Evolutionary conservation across 1,140 invertebrate species (phyloP), one percentile per base, ranked within the genome.

Genomic region (Eciton burchellii): DNA sequence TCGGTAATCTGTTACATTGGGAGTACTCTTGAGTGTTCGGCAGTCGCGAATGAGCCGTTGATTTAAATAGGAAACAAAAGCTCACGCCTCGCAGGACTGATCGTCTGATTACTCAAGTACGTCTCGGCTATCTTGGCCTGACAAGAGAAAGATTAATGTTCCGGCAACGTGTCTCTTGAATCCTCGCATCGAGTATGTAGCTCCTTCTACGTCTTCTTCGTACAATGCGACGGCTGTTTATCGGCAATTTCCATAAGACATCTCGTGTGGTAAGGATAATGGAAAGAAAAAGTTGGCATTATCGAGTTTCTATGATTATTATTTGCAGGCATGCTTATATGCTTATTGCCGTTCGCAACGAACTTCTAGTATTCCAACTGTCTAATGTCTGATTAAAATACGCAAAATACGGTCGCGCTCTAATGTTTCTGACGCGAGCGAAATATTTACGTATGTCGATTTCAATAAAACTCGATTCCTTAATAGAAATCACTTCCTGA

Each of bases 61-160:
- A 81, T 41, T 81, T 71, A 24, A 72, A 29, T 24, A n/a, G 12
- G 45, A 62, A 81, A 81, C 56, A 81, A 81, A 81, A 41, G 43
- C 63, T 41, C 41, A 79, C 76, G 35, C 19, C 66, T 72, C 4
- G 35, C 26, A 45, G 43, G 43, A 72, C 71, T 81, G 71, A 81
- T 81, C 77, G n/a, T 81, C 12, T 49, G 77, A 81, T 72, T 81
- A 72, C 45, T 62, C 77, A 72, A 81, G 45, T 16, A 81, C 60
- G n/a, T 16, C 8, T 56, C 21, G 21, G 35, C 11, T 45, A 26
- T 29, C 19, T 24, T 24, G 16, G 6, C 21, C 45, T 81, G 65
- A 81, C 73, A 45, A 16, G 63, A 86, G 72, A 62, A 79, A 81
- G 82, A 83, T 84, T 66, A 63, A 74, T 82, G 71, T n/a, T 26